Conservation (phyloP, 2,888 invertebrate species). For the Erebia palarica region DNA sequence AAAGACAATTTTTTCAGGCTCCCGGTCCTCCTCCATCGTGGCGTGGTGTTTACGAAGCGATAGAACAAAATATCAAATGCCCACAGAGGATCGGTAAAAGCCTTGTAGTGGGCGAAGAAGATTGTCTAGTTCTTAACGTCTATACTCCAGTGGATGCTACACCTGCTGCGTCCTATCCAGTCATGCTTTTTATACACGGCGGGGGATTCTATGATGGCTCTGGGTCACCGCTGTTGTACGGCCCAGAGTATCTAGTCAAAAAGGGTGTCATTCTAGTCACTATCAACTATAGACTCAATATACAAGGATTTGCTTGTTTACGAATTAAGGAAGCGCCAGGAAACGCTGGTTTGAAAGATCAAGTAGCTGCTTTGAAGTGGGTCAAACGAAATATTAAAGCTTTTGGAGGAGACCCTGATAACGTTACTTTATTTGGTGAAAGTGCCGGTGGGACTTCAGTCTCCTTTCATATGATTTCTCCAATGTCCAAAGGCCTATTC, state of each 20-base stretch:
- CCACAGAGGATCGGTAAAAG: conserved; percentile 50
- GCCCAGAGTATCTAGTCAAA: conserved; percentile 61
- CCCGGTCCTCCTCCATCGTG: conserved; percentile 65
- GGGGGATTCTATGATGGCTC: conserved; percentile 68
- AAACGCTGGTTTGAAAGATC: conserved; percentile 68
- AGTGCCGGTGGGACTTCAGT: conserved; percentile 68
- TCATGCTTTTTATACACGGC: conserved; percentile 72
- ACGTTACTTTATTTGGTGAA: conserved; percentile 68
- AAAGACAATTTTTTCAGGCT: conserved; percentile 48
- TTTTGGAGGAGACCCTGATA: conserved; percentile 66
- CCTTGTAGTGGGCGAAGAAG: conserved; percentile 50
- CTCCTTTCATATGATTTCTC: conserved; percentile 64
- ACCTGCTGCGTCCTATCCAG: conserved; percentile 51
- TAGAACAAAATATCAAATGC: conserved; percentile 61
- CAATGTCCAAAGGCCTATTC: conserved; percentile 67
- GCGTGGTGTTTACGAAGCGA: conserved; percentile 61
- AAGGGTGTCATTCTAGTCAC: conserved; percentile 67
- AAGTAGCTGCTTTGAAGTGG: conserved; percentile 67
- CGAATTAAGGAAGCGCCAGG: conserved; percentile 67
- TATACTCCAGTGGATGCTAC: conserved; percentile 54
- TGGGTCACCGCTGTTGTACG: conserved; percentile 54
- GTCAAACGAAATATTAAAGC: conserved; percentile 58
- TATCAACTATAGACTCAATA: conserved; percentile 67
- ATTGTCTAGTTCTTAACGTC: conserved; percentile 66
- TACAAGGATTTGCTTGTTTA: conserved; percentile 65